These are phyloP conservation scores for Linurgus olivaceus DNA, from an alignment of 2,797 vertebrate genomes.

Conservation along the genomic window DNA sequence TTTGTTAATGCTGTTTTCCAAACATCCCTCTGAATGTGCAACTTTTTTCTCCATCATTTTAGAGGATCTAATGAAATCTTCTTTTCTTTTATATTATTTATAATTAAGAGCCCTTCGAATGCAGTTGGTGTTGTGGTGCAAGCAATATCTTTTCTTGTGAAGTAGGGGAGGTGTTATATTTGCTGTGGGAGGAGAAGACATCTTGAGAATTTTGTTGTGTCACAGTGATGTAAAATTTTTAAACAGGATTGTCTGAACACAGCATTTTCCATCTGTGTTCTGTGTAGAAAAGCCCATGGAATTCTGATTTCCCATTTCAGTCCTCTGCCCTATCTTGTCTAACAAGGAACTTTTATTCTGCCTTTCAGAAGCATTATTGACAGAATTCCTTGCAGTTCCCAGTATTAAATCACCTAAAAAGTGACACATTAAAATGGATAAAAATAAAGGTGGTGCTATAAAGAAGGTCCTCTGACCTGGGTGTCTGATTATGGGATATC, in stretches of 20 bases:
- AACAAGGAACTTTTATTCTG: not conserved
- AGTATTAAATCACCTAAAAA: not conserved
- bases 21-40: not conserved
- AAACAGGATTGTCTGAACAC: not conserved
- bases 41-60: not conserved
- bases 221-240: not conserved
- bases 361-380: not conserved
- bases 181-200: accelerated
- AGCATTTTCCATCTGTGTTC: not conserved
- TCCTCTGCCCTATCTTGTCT: not conserved
- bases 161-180: not conserved
- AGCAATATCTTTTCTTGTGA: not conserved
- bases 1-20: not conserved
- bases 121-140: not conserved
- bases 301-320: not conserved
- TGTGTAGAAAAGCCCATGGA: not conserved
- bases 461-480: not conserved
- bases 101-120: not conserved
- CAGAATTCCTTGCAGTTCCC: not conserved
- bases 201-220: not conserved
- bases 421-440: not conserved
- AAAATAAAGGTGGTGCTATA: not conserved
- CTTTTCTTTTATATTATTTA: not conserved
- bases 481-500: not conserved
- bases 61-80: not conserved